Percentiles rank a stretch among this genome's conserved stretches.
Evolutionary conservation across 2,113 vertebrate genomes (phyloP).

Genomic region (Zapus hudsonius): DNA sequence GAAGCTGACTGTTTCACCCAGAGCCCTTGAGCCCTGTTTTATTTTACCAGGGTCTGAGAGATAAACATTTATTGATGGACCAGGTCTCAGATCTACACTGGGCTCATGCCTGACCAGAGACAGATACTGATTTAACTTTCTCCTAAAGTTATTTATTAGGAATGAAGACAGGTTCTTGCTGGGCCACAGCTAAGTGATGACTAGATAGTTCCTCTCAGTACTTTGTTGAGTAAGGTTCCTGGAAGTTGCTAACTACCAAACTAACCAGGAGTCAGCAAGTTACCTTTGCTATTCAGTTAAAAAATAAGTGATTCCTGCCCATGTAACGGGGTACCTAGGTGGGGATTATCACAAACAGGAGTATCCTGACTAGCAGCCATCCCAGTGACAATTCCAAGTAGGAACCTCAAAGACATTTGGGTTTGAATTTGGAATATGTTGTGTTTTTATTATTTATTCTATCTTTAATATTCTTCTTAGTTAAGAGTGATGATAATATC

Average conservation of each 20-base stretch:
- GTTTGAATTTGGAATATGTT: not conserved
- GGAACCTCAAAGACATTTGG: constrained; percentile 5
- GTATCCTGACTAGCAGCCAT: constrained; percentile 1
- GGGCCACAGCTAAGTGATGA: not conserved
- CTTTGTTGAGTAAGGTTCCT: constrained; percentile 20
- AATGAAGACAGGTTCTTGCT: constrained; percentile 35
- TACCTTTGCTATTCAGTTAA: not conserved
- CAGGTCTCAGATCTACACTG: constrained; percentile 14
- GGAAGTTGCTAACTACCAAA: constrained; percentile 34
- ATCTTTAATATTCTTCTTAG: constrained; percentile 26
- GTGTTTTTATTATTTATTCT: constrained; percentile 22
- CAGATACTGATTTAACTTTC: not conserved
- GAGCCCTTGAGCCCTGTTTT: constrained; percentile 42
- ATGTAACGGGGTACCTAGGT: not conserved
- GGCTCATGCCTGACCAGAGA: constrained; percentile 9
- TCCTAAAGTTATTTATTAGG: constrained; percentile 13
- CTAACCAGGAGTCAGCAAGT: not conserved
- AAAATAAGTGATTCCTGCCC: not conserved
- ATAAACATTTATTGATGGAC: constrained; percentile 49
- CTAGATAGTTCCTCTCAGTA: not conserved
- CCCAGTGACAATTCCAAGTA: not conserved
- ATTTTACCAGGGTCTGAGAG: constrained; percentile 56
- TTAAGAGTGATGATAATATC: constrained; percentile 39
- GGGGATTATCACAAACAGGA: not conserved
- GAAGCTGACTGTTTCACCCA: constrained; percentile 53